phyloP scores from a whole-genome alignment of 64 coral and sea anemone species.

The Anthopleura sola region DNA sequence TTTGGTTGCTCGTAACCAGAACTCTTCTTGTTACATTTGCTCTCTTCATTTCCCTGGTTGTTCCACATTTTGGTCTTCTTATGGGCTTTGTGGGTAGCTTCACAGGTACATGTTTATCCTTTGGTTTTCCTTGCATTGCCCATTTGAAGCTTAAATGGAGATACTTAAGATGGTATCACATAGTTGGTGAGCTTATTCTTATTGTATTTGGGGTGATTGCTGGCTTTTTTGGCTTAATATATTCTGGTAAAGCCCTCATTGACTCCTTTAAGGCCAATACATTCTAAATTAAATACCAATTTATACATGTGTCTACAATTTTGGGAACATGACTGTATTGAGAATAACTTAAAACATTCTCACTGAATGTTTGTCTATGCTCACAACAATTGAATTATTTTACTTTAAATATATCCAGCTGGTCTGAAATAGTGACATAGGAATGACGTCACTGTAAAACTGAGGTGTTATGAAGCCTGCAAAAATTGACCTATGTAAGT shows the following conservation, averaged over 20 bases:
- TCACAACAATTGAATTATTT: too few species aligned
- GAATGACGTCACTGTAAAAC: too few species aligned
- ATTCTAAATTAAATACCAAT: neutral
- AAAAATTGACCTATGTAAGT: too few species aligned
- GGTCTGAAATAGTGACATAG: too few species aligned
- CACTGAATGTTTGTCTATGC: too few species aligned
- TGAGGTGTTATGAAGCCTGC: too few species aligned
- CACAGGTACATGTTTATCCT: conserved; percentile 71
- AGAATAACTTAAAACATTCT: too few species aligned
- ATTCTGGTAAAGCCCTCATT: conserved; percentile 78
- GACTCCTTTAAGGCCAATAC: conserved; percentile 55
- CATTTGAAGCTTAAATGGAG: conserved; percentile 74
- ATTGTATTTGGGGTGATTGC: conserved; percentile 81
- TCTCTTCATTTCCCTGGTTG: conserved; percentile 50
- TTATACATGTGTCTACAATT: too few species aligned
- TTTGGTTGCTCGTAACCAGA: conserved; percentile 58
- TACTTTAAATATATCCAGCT: too few species aligned
- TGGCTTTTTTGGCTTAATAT: conserved; percentile 70
- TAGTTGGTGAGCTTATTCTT: conserved; percentile 60
- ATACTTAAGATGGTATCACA: conserved; percentile 77
- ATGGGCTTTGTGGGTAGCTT: conserved; percentile 77
- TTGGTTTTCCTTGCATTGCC: conserved; percentile 86
- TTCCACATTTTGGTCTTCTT: conserved; percentile 71
- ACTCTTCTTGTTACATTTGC: conserved; percentile 46
- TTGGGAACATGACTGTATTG: too few species aligned